Percentiles rank a stretch among this genome's conserved stretches.
Evolutionary conservation across 2,113 vertebrate species (phyloP).

Genomic region (Clarias macrocephalus): DNA sequence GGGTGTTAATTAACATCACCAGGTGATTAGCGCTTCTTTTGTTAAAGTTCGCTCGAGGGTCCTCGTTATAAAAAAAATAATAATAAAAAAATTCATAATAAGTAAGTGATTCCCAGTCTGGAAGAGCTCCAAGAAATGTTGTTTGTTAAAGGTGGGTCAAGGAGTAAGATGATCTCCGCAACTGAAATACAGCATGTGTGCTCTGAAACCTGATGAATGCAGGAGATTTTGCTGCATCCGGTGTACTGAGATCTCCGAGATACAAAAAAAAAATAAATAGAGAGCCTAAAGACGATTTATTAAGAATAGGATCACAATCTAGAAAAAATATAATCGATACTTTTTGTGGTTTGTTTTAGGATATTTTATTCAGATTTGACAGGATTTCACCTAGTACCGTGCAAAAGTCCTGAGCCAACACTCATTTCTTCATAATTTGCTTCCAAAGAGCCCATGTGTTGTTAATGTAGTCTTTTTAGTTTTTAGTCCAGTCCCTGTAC

Average conservation of each 20-base stretch:
- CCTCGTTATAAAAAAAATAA: constrained; percentile 15
- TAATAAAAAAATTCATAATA: too few relatives aligned
- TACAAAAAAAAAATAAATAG: background rate
- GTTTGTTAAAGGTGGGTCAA: background rate
- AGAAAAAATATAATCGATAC: background rate
- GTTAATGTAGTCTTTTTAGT: too few relatives aligned
- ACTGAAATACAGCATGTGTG: background rate
- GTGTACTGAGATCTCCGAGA: background rate
- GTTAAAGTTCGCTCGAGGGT: constrained; percentile 21
- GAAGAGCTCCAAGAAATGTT: constrained; percentile 14
- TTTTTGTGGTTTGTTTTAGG: background rate
- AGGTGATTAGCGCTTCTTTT: constrained; percentile 32
- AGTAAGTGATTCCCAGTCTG: background rate
- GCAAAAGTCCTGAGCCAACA: too few relatives aligned
- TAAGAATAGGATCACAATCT: background rate
- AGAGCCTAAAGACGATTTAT: background rate
- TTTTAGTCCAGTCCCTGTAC: too few relatives aligned
- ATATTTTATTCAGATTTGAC: background rate
- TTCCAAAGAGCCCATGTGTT: too few relatives aligned
- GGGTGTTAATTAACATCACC: constrained; percentile 32
- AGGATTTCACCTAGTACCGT: background rate
- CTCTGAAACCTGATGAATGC: background rate
- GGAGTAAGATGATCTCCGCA: background rate
- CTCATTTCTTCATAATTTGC: too few relatives aligned
- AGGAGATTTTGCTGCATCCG: background rate